phyloP scores from a whole-genome alignment of 2,797 vertebrate species.

The Premnoplex brunnescens region DNA sequence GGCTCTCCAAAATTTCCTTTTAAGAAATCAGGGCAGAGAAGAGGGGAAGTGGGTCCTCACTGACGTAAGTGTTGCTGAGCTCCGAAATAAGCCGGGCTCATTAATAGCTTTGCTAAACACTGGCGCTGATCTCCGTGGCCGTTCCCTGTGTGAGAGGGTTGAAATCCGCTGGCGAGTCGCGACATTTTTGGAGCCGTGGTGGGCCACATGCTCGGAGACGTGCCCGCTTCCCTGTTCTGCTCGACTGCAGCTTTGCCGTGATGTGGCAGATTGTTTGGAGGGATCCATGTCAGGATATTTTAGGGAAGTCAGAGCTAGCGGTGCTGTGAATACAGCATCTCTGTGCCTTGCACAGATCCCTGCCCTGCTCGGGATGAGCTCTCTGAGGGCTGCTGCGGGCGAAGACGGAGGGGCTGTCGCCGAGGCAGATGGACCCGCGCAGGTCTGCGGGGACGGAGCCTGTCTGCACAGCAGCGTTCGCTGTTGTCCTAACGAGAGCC shows the following conservation, averaged over 20 bases:
- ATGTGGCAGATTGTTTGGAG: constrained; percentile 6
- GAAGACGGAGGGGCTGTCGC: neutral
- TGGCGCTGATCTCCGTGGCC: neutral
- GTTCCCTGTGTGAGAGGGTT: neutral
- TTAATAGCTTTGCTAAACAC: neutral
- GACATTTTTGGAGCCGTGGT: neutral
- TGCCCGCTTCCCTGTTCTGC: neutral
- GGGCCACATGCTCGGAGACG: neutral
- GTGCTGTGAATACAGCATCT: neutral
- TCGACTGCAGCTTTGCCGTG: neutral
- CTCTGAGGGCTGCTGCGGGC: neutral
- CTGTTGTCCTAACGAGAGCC: neutral
- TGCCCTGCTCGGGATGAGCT: neutral
- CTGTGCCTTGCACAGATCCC: neutral
- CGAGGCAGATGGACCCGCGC: neutral
- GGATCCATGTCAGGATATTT: constrained; percentile 26
- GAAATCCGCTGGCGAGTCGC: neutral
- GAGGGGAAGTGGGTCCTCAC: constrained; percentile 14
- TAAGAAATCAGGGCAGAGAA: constrained; percentile 4
- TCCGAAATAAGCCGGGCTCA: neutral
- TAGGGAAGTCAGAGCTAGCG: neutral
- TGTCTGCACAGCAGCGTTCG: neutral
- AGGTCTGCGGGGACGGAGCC: neutral
- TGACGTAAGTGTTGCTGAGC: constrained; percentile 3
- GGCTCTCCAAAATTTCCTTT: neutral